phyloP scores from a whole-genome alignment of 2,797 vertebrate species.

The Gallirallus australis region DNA sequence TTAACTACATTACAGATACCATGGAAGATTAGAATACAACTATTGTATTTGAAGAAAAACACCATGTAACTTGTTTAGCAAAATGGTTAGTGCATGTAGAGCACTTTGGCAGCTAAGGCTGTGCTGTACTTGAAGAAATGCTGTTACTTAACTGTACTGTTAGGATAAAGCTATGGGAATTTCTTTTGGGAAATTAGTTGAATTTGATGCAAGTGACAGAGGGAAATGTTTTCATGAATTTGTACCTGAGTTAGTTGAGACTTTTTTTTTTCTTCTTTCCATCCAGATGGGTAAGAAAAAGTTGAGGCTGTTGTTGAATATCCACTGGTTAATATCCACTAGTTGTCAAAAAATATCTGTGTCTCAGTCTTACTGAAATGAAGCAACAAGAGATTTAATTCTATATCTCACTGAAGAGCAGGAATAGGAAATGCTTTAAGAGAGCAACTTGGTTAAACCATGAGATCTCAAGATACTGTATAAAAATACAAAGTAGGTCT shows the following conservation, averaged over 20 bases:
- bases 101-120: not conserved
- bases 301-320: not conserved
- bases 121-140: not conserved
- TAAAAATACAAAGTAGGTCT: conserved; percentile 9
- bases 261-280: not conserved
- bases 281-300: not conserved
- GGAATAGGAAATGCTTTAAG: not conserved
- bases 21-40: not conserved
- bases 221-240: not conserved
- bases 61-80: not conserved
- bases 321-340: not conserved
- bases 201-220: not conserved
- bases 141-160: not conserved
- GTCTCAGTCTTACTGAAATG: not conserved
- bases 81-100: not conserved
- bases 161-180: not conserved
- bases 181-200: not conserved
- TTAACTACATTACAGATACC: not conserved
- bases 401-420: not conserved
- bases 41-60: not conserved
- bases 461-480: not conserved
- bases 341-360: not conserved
- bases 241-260: not conserved
- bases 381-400: not conserved
- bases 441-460: conserved; percentile 2